Evolutionary conservation across 2,797 vertebrate genomes (phyloP).

Genomic region (Alfaro cultratus): DNA sequence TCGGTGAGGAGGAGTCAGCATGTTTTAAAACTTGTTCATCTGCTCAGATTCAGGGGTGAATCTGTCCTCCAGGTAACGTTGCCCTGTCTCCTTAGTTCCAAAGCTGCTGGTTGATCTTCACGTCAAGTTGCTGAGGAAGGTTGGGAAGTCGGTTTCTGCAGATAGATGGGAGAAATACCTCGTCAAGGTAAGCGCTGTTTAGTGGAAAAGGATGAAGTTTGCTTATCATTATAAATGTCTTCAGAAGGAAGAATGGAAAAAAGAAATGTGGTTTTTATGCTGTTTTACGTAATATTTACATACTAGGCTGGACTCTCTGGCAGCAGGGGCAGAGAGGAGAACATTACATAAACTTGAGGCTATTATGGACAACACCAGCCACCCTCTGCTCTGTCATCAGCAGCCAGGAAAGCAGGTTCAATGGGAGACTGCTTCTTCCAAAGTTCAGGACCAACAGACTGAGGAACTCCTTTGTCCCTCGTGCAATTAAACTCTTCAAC

Average conservation of each 20-base stretch:
- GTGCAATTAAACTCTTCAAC: too few species aligned
- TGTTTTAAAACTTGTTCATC: background rate
- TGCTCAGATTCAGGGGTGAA: background rate
- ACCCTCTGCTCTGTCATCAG: too few species aligned
- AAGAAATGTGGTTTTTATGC: background rate
- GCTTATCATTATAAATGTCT: background rate
- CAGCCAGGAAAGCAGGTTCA: too few species aligned
- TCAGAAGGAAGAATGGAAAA: background rate
- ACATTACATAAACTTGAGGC: too few species aligned
- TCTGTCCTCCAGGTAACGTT: background rate
- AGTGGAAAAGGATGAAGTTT: background rate
- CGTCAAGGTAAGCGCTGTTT: conserved; percentile 84
- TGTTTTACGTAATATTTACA: background rate
- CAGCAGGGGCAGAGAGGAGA: too few species aligned
- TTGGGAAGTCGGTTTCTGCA: conserved; percentile 95
- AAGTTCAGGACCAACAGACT: too few species aligned
- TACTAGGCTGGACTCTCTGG: too few species aligned
- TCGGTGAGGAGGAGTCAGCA: background rate
- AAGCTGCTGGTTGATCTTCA: conserved; percentile 96
- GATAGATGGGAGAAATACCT: conserved; percentile 99
- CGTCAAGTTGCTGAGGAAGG: conserved; percentile 96
- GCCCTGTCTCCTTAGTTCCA: conserved; percentile 81
- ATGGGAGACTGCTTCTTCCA: too few species aligned
- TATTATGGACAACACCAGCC: too few species aligned
- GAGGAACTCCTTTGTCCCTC: too few species aligned